phyloP scores from a whole-genome alignment of 92 coral and sea anemone species.

The Anthopleura xanthogrammica region DNA sequence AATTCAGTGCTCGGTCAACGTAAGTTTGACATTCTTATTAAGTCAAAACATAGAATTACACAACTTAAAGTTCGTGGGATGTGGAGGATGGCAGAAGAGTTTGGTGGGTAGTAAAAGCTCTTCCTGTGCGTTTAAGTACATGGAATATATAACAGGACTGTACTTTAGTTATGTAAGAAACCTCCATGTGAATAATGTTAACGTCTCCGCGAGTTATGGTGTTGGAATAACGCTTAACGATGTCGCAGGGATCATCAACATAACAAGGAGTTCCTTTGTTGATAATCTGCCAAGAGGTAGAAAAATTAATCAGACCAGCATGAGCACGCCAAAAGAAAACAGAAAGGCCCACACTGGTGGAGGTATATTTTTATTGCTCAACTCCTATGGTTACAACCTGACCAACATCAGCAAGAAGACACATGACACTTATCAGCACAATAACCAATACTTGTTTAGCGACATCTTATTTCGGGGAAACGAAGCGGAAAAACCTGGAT shows the following conservation, averaged over 20 bases:
- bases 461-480: slow-evolving; percentile 61
- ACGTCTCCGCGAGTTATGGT: slow-evolving; percentile 30
- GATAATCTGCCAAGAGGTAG: slow-evolving; percentile 34
- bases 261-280: slow-evolving; percentile 44
- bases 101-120: slow-evolving; percentile 4
- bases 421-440: slow-evolving; percentile 63
- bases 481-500: slow-evolving; percentile 39
- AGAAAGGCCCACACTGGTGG: slow-evolving; percentile 51
- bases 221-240: slow-evolving; percentile 61
- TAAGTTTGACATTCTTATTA: slow-evolving; percentile 16
- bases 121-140: not conserved
- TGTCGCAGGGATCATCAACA: slow-evolving; percentile 54
- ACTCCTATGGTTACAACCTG: slow-evolving; percentile 43
- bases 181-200: slow-evolving; percentile 15
- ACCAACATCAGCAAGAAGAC: slow-evolving; percentile 41
- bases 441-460: slow-evolving; percentile 49
- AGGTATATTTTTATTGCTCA: slow-evolving; percentile 64
- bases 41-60: slow-evolving; percentile 8
- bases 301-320: not conserved
- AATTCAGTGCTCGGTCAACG: slow-evolving; percentile 1
- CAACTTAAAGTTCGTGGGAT: slow-evolving; percentile 15
- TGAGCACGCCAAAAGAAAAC: not conserved
- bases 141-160: slow-evolving; percentile 20
- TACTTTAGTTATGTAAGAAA: slow-evolving; percentile 29
- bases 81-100: slow-evolving; percentile 37